A percentile compares a stretch with the other conserved stretches of the same genome.
These are phyloP conservation scores for Erebia epiphron DNA, from an alignment of 2,888 invertebrate genomes.

Conservation along the genomic window DNA sequence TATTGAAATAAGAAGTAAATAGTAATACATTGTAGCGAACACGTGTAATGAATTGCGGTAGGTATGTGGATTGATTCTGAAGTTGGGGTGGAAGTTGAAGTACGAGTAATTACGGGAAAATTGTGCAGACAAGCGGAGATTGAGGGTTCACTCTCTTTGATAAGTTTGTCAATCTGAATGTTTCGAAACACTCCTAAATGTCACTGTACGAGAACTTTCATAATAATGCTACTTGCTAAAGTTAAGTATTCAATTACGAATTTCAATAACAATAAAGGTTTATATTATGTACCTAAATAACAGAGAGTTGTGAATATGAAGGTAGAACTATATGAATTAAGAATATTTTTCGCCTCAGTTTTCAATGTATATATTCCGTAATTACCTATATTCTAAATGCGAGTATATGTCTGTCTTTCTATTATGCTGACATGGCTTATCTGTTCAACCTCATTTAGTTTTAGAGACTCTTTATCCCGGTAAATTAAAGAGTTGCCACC, in stretches of 20 bases:
- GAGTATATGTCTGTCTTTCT: no score
- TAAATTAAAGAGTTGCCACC: no score
- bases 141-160: slow-evolving; percentile 9
- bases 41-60: background rate
- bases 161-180: slow-evolving; percentile 3
- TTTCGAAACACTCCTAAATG: background rate
- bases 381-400: no score
- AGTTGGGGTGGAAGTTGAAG: slow-evolving; percentile 7
- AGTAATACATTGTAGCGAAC: background rate
- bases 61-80: background rate
- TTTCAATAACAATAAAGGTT: no score
- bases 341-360: background rate
- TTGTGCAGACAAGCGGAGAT: slow-evolving; percentile 9
- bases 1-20: no score
- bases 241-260: background rate
- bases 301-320: background rate
- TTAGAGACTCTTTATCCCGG: no score
- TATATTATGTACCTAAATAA: background rate
- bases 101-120: slow-evolving; percentile 1
- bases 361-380: background rate
- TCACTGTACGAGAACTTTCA: background rate
- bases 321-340: background rate
- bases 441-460: no score
- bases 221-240: background rate
- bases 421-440: no score